A percentile compares a stretch with the other conserved stretches of the same genome.
These are phyloP conservation scores for Tympanuchus pallidicinctus DNA, from an alignment of 2,113 vertebrate species.

Conservation along the genomic window DNA sequence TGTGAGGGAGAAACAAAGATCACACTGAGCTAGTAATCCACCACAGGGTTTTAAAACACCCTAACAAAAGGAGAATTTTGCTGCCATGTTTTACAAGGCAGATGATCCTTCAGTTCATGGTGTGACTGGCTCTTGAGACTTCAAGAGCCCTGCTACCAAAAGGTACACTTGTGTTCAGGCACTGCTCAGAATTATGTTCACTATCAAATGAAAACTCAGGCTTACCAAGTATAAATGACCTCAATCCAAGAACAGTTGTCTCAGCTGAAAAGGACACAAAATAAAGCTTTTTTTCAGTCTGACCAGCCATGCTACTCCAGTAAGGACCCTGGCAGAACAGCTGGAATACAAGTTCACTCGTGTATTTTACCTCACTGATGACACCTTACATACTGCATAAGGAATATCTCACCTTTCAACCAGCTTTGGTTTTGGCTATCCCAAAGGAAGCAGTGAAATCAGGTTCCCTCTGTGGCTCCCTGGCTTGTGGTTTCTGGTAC, in stretches of 20 bases:
- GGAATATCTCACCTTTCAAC: background rate
- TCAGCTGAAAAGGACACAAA: background rate
- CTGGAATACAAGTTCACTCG: background rate
- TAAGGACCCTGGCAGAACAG: background rate
- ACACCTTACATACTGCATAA: background rate
- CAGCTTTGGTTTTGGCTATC: background rate
- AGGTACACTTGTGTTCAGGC: background rate
- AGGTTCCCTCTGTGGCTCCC: background rate
- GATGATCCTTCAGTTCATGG: background rate
- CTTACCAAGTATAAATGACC: background rate
- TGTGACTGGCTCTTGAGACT: background rate
- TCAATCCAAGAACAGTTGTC: background rate
- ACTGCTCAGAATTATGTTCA: background rate
- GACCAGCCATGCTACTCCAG: background rate
- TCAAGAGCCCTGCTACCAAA: background rate
- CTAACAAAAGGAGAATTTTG: background rate
- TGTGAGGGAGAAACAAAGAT: slow-evolving; percentile 50
- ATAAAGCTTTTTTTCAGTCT: background rate
- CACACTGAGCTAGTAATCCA: background rate
- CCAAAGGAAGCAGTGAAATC: background rate
- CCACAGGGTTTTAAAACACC: background rate
- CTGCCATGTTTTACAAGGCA: background rate
- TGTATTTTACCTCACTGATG: background rate
- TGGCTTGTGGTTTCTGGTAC: background rate
- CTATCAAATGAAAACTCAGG: background rate